Base-by-base conservation (phyloP, 2,888 invertebrate species). In the Scaeva pyrastri region DNA sequence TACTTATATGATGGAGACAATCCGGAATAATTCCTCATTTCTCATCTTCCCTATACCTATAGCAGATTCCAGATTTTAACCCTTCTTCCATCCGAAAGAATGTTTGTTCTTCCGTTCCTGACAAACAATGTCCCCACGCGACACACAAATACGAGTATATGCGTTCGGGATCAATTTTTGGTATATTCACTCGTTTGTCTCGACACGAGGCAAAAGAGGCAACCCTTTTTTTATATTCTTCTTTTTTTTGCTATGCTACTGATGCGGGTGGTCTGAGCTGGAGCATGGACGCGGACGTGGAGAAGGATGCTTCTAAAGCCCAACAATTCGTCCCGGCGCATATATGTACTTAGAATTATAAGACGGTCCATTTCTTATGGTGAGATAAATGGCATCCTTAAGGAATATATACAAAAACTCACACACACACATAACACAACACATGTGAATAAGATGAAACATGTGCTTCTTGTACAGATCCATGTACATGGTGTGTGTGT, bases 301-400 rank as follows among this genome's bases (percentile, higher is more conserved):
- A 31, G 43, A 16, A 48, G 50, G 31, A 23, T 58, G 73, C 31
- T 68, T 31, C 26, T 48, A 74, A 86, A 86, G 73, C 86, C 77
- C 82, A 78, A 66, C 86, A 86, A 86, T 86, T 86, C 74, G 82
- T 86, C 75, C 50, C 60, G 48, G 62, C 72, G 73, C 48, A n/a
- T n/a, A n/a, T n/a, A n/a, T n/a, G n/a, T n/a, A n/a, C n/a, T n/a
- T n/a, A 71, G 23, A 45, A 62, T 50, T 70, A 39, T n/a, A 70
- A 48, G 50, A 56, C 56, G 45, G 52, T 58, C 64, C 36, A 64
- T 86, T 77, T 86, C 82, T 78, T 86, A 77, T 81, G 86, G 82
- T 78, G 82, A 86, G 74, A 86, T 86, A 86, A 86, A 86, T 86
- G 77, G 86, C 86, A 78, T 82, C 86, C 78, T 86, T 86, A 82